Base-by-base conservation (phyloP, 2,797 vertebrate genomes). In the Falco concolor region DNA sequence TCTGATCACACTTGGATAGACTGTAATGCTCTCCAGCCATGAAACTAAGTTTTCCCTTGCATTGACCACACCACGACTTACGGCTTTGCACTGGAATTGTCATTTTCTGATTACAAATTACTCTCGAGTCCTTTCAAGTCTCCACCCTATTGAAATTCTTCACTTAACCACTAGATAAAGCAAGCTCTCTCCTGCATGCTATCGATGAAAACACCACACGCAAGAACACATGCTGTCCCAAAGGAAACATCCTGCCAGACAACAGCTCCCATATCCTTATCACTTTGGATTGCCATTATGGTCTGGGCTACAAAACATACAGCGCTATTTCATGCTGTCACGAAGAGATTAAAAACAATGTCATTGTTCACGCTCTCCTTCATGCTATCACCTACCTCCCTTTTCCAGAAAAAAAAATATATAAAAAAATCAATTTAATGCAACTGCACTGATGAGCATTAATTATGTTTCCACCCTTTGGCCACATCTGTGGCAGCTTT, bases 191-290 rank as follows among this genome's bases (percentile, higher is more conserved):
- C 56, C 73, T 53, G 34, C 59, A 44, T 9, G 4, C 52, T 14
- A 4, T 42, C 1, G 5, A 19, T 25, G 32, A 36, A 40, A 84
- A 30, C 0, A 20, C 2, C 32, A 11, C 59, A 13, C 1, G 0
- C 13, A 76, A 69, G 68, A 61, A 59, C 44, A 70, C 14, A 3
- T 3, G 42, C 34, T 57, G 42, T 19, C 45, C 93, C 47, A 40
- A 21, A 47, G 36, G 70, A 38, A 87, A 30, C 56, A 72, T 52
- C 64, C 72, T 67, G 61, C 27, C 34, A 42, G 67, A 10, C 67
- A 73, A 13, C 50, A 59, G 38, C 87, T 70, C 63, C 63, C 1
- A 3, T 13, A 15, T 17, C 68, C 47, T 36, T 63, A 2, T 3
- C 13, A 52, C 78, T 82, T 34, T n/a, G 54, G 47, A 17, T 1